Percentiles rank a stretch among this genome's conserved stretches.
Evolutionary conservation across 1,140 invertebrate genomes (phyloP).

Genomic region (Oppia nitens): DNA sequence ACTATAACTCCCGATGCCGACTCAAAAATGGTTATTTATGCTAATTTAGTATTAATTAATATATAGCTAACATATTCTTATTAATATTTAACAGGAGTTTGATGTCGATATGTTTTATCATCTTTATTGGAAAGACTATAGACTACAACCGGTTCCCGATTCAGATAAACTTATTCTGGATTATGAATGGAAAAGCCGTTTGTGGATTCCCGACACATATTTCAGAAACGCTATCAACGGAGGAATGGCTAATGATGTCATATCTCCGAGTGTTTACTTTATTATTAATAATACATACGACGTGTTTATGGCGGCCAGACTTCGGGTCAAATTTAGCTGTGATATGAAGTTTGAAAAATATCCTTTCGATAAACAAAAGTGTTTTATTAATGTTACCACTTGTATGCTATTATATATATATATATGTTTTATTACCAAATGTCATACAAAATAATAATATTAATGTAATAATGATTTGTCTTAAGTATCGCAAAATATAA

Average conservation of each 20-base stretch:
- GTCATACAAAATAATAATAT: too few relatives aligned
- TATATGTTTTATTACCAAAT: neutral
- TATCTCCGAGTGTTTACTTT: conserved; percentile 11
- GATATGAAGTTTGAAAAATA: conserved; percentile 15
- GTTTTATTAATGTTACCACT: conserved; percentile 11
- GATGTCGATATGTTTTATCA: conserved; percentile 20
- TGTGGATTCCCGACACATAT: conserved; percentile 21
- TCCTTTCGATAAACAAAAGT: conserved; percentile 15
- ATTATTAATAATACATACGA: conserved; percentile 5
- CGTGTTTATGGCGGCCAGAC: conserved; percentile 9
- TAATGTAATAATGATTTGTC: neutral
- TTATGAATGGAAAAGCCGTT: conserved; percentile 15
- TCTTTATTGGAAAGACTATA: conserved; percentile 19
- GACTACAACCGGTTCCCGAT: conserved; percentile 13
- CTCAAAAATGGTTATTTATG: neutral
- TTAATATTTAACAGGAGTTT: conserved; percentile 13
- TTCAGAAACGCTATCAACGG: conserved; percentile 20
- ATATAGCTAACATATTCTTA: neutral
- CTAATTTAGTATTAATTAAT: neutral
- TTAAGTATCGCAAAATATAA: conserved; percentile 9
- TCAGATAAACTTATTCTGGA: conserved; percentile 3
- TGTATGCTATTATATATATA: conserved; percentile 1
- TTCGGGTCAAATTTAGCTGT: conserved; percentile 9
- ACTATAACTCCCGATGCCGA: neutral
- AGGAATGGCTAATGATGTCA: conserved; percentile 7